Evolutionary conservation across 1,140 invertebrate species (phyloP).

Genomic region (Pseudomyrmex dendroicus): DNA sequence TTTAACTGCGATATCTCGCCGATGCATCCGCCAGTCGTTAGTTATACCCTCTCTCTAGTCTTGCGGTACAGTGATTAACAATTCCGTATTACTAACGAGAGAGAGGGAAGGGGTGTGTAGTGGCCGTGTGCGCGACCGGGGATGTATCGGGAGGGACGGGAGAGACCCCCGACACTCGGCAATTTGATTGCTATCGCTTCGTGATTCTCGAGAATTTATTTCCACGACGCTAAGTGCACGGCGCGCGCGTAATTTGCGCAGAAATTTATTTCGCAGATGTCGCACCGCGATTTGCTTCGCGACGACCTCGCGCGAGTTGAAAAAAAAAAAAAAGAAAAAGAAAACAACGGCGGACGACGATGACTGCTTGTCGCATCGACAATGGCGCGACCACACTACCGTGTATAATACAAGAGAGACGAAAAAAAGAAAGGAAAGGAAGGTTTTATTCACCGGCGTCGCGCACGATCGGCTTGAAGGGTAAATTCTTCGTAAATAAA

Average conservation of each 20-base stretch:
- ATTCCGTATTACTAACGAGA: conserved; percentile 29
- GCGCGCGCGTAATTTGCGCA: conserved; percentile 37
- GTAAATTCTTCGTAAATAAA: conserved; percentile 34
- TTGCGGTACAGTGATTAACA: conserved; percentile 30
- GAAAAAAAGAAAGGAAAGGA: background rate
- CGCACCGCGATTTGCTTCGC: conserved; percentile 44
- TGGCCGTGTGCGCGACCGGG: background rate
- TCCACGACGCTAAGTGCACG: conserved; percentile 39
- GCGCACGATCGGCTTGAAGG: conserved; percentile 4
- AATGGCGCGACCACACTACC: background rate
- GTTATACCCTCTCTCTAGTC: background rate
- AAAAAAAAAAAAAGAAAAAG: background rate
- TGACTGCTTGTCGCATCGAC: conserved; percentile 38
- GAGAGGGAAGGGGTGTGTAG: background rate
- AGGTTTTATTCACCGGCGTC: conserved; percentile 28
- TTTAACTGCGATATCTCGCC: conserved; percentile 22
- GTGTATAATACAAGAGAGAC: background rate
- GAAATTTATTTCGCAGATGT: conserved; percentile 45
- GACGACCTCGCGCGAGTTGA: conserved; percentile 13
- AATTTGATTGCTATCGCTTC: conserved; percentile 49
- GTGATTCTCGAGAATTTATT: conserved; percentile 47
- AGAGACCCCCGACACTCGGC: conserved; percentile 30
- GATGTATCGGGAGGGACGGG: background rate
- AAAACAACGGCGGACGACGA: background rate
- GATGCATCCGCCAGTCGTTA: conserved; percentile 2